phyloP scores from a whole-genome alignment of 2,113 vertebrate species.

The Xiphophorus couchianus region DNA sequence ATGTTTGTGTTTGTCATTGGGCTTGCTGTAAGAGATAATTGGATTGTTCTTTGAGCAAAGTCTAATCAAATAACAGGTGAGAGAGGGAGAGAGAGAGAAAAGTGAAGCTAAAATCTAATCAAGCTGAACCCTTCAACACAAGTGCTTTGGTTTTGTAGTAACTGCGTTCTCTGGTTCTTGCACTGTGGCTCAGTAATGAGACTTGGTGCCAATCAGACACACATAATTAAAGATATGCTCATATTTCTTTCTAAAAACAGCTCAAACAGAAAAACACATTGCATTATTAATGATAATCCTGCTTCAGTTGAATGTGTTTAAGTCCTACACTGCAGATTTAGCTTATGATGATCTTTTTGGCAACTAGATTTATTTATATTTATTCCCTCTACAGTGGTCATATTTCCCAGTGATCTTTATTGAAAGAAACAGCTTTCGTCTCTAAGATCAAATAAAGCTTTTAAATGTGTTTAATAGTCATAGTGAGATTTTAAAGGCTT shows the following conservation, averaged over 20 bases:
- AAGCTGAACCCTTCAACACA: conserved; percentile 33
- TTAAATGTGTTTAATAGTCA: conserved; percentile 18
- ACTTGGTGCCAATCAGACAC: conserved; percentile 23
- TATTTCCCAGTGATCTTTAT: not conserved
- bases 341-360: not conserved
- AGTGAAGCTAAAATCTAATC: conserved; percentile 54
- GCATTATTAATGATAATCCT: conserved; percentile 51
- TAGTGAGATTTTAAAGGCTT: conserved; percentile 18
- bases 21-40: conserved; percentile 44
- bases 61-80: conserved; percentile 57
- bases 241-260: conserved; percentile 46
- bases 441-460: not conserved
- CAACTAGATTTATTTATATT: not conserved
- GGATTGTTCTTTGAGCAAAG: conserved; percentile 38
- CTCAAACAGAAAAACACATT: conserved; percentile 40
- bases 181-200: conserved; percentile 22
- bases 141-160: conserved; percentile 27
- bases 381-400: conserved; percentile 1
- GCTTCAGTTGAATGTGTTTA: conserved; percentile 43
- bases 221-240: conserved; percentile 29
- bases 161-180: conserved; percentile 36
- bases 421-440: not conserved
- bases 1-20: conserved; percentile 39
- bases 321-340: conserved; percentile 14
- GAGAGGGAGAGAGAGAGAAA: conserved; percentile 35